These are phyloP conservation scores for Chirona hameri DNA, from an alignment of 2,888 invertebrate species.

Conservation along the genomic window DNA sequence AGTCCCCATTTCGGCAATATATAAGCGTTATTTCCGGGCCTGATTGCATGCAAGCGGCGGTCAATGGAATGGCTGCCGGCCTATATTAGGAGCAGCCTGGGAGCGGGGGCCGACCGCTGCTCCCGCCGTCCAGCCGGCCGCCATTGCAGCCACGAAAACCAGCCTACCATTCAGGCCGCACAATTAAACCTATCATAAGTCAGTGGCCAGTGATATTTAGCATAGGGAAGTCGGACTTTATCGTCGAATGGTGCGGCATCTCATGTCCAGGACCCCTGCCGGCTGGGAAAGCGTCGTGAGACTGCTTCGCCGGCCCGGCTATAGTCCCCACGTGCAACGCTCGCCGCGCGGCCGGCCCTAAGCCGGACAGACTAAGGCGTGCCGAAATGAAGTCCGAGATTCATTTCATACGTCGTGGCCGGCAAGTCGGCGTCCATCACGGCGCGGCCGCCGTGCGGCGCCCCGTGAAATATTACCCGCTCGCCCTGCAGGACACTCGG, in stretches of 20 bases:
- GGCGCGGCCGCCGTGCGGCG: neutral
- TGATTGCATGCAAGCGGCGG: neutral
- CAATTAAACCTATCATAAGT: neutral
- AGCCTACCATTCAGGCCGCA: neutral
- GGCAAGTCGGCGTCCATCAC: neutral
- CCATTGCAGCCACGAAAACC: neutral
- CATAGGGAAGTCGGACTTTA: neutral
- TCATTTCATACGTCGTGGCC: neutral
- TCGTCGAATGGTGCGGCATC: neutral
- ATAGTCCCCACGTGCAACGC: neutral
- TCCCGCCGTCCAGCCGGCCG: neutral
- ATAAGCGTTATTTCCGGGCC: neutral
- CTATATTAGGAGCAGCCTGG: neutral
- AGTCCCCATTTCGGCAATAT: neutral
- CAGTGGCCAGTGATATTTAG: neutral
- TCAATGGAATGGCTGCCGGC: neutral
- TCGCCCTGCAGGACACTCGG: conserved; percentile 4
- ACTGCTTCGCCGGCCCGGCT: neutral
- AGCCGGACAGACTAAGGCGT: neutral
- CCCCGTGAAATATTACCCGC: neutral
- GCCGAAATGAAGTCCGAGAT: neutral
- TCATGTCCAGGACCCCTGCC: neutral
- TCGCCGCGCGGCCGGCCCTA: neutral
- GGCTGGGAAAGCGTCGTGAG: neutral
- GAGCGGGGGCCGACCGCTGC: neutral